Percentiles rank a stretch among this genome's conserved stretches.
Evolutionary conservation across 2,113 vertebrate genomes (phyloP).

Genomic region (Anguilla rostrata): DNA sequence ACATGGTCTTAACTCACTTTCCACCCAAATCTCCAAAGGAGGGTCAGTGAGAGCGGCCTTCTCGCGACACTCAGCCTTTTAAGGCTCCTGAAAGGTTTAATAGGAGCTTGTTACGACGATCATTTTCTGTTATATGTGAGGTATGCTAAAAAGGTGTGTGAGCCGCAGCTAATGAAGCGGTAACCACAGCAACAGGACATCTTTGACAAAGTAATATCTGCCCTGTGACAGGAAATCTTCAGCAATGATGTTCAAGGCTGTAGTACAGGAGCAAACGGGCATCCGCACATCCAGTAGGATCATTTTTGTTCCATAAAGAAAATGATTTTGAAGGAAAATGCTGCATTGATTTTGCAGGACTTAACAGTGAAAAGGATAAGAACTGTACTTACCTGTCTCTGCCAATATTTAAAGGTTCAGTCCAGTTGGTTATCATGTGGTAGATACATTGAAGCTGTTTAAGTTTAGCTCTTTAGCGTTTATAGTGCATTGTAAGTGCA

Average conservation of each 20-base stretch:
- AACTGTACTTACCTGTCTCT: background rate
- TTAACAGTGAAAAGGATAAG: background rate
- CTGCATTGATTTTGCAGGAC: background rate
- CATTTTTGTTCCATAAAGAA: constrained; percentile 12
- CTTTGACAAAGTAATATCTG: constrained; percentile 35
- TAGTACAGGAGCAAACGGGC: constrained; percentile 32
- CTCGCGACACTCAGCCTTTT: background rate
- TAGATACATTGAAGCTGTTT: no score
- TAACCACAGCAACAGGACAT: constrained; percentile 52
- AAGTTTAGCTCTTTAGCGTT: no score
- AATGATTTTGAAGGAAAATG: background rate
- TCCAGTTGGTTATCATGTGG: no score
- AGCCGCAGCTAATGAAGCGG: constrained; percentile 34
- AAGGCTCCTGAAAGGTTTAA: background rate
- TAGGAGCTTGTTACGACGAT: background rate
- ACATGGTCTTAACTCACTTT: background rate
- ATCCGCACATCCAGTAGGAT: constrained; percentile 25
- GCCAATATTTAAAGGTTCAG: no score
- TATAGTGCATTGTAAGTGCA: no score
- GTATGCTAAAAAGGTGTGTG: constrained; percentile 29
- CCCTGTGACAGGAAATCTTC: constrained; percentile 27
- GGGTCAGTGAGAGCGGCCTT: constrained; percentile 1
- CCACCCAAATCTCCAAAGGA: background rate
- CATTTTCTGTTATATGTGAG: constrained; percentile 15
- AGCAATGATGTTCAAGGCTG: constrained; percentile 27